Base-by-base conservation (phyloP, 2,888 invertebrate genomes). In the Himalopsyche anomala region DNA sequence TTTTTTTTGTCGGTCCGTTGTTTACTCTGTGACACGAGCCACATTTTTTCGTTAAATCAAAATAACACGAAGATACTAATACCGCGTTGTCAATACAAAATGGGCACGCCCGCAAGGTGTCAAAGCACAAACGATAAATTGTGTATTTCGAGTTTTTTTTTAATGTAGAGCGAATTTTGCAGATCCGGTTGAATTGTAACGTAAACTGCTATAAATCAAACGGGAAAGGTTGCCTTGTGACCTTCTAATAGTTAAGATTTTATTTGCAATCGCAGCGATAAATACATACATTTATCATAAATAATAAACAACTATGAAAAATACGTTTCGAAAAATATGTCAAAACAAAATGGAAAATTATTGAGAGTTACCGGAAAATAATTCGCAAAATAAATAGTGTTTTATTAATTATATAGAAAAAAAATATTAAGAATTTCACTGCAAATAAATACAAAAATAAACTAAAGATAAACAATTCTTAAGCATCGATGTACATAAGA, bases 51-150 rank as follows among this genome's bases (percentile, higher is more conserved):
- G 19, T 8, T 62, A 62, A 62, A 62, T 62, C 62, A 62, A 62
- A 62, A 62, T 62, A 62, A 62, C 62, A 62, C 62, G 62, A 62
- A 62, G 19, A 19, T 28, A 62, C 62, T 62, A 62, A 62, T 19
- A 62, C 62, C 62, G 62, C 19, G 62, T 19, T 28, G 28, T 62
- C 19, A 62, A 62, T 19, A 62, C n/a, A 62, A 51, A 51, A 51
- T 15, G 51, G 51, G 51, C 62, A 62, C n/a, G 62, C 28, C n/a
- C 19, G 62, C 62, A 62, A 62, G 11, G 62, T 62, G 28, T 62
- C 62, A 19, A 62, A 62, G n/a, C 6, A 51, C 51, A 9, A 2
- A 15, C 62, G 62, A 62, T 62, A 62, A 62, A 62, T 62, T 62
- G 4, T 62, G 28, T 62, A 9, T 62, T 62, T 62, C n/a, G 62